These are phyloP conservation scores for Acanthurus tractus DNA, from an alignment of 2,797 vertebrate genomes.

Conservation along the genomic window DNA sequence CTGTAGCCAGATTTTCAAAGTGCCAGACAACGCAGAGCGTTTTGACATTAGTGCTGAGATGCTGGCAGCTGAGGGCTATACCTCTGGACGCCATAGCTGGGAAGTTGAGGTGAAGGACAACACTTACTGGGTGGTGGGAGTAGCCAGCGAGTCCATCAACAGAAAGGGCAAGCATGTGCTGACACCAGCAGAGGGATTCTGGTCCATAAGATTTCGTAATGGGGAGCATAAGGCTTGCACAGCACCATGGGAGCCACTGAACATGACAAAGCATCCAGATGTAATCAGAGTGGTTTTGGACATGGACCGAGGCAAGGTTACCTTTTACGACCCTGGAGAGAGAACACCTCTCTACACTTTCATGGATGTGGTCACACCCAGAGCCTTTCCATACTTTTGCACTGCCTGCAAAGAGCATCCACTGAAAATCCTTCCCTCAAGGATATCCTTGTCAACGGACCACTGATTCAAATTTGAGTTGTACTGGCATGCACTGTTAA, in stretches of 20 bases:
- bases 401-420: constrained; percentile 87
- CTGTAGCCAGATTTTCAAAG: constrained; percentile 79
- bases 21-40: constrained; percentile 87
- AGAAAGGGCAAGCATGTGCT: constrained; percentile 87
- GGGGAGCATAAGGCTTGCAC: constrained; percentile 89
- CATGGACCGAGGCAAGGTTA: constrained; percentile 86
- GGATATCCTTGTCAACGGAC: constrained; percentile 74
- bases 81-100: constrained; percentile 84
- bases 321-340: constrained; percentile 83
- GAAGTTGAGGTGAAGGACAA: constrained; percentile 86
- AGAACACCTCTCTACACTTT: constrained; percentile 85
- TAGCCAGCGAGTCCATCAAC: constrained; percentile 84
- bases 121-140: constrained; percentile 87
- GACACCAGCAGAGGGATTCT: constrained; percentile 87
- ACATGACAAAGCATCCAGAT: constrained; percentile 76
- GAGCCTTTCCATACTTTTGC: constrained; percentile 86
- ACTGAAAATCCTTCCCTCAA: constrained; percentile 79
- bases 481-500: neutral
- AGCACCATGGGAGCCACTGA: constrained; percentile 85
- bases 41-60: constrained; percentile 87
- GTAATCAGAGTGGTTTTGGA: constrained; percentile 85
- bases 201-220: constrained; percentile 87
- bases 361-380: constrained; percentile 72
- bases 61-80: constrained; percentile 81
- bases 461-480: constrained; percentile 30